Evolutionary conservation across 2,113 vertebrate species (phyloP), one percentile per base, ranked within the genome.

Genomic region (Camelus bactrianus): DNA sequence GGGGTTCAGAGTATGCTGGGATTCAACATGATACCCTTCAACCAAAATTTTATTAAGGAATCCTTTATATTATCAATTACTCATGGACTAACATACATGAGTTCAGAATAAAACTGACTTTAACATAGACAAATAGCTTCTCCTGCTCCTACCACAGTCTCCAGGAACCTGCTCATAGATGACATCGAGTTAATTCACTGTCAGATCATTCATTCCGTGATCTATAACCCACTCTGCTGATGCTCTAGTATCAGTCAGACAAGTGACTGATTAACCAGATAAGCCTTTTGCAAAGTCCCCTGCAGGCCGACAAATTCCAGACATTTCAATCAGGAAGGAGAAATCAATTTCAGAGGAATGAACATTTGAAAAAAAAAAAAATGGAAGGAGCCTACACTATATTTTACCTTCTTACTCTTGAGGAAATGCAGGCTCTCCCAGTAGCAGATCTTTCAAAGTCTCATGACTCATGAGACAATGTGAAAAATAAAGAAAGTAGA

Each of bases 271-370:
- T 88, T 87, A 95, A 89, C 64, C 80, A 90, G 64, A 83, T 93
- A 67, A 69, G 35, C 19, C 70, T 84, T 96, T 95, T 92, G 26
- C 70, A 84, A 83, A 84, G 65, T 81, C 11, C 54, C 94, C 89
- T 60, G 65, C 35, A 92, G 79, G 65, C 52, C 60, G 80, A 94
- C 79, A 92, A 88, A 83, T 92, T 94, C 32, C 15, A 96, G 86
- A 87, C 64, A 94, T 97, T 96, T 97, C 89, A 96, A 81, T 87
- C 54, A 88, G 69, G 52, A 95, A 72, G 30, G 42, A 89, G 56
- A 97, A 97, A 91, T 94, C 93, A 85, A 90, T 96, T 96, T 80
- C 38, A 69, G 35, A 95, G 64, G 86, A 93, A 93, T 13, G 12
- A 85, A 58, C 60, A 88, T 60, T 93, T 70, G 54, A 28, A 58